Conservation (phyloP, 1,140 invertebrate genomes). For the Drosophila hydei region DNA sequence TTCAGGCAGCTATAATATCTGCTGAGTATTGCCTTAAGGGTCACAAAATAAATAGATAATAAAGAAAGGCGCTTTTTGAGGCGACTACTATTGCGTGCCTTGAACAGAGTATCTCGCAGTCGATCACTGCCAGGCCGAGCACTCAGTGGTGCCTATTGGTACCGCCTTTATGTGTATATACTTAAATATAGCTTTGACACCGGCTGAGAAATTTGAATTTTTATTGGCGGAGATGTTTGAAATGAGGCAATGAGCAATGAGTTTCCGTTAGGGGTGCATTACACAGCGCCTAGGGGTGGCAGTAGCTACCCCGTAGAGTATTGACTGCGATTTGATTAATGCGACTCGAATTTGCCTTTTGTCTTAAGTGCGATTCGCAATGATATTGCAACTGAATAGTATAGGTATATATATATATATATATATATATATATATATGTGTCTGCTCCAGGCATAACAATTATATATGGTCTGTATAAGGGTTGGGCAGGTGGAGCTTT, state of each 20-base stretch:
- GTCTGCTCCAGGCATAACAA: not conserved
- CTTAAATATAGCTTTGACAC: slow-evolving; percentile 45
- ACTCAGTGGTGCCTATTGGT: slow-evolving; percentile 28
- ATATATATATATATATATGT: not conserved
- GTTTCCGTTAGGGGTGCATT: not conserved
- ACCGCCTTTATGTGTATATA: slow-evolving; percentile 49
- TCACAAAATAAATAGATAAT: too few species aligned
- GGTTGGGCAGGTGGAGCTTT: not conserved
- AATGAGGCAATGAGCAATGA: not conserved
- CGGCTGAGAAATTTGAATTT: slow-evolving; percentile 61
- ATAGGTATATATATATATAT: not conserved
- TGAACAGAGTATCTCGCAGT: too few species aligned
- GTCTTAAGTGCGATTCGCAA: slow-evolving; percentile 73
- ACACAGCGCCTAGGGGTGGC: too few species aligned
- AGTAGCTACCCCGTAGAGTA: too few species aligned
- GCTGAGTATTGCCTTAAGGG: too few species aligned
- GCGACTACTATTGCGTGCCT: too few species aligned
- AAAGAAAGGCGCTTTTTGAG: too few species aligned
- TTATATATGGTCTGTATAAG: too few species aligned
- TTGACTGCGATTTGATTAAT: slow-evolving; percentile 74
- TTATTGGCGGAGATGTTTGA: slow-evolving; percentile 49
- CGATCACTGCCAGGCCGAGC: not conserved
- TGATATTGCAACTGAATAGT: slow-evolving; percentile 11
- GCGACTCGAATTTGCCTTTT: slow-evolving; percentile 26
- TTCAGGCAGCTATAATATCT: too few species aligned